Percentiles rank a stretch among this genome's conserved stretches.
phyloP scores from a whole-genome alignment of 2,888 invertebrate species.

The Masnerella sp. region DNA sequence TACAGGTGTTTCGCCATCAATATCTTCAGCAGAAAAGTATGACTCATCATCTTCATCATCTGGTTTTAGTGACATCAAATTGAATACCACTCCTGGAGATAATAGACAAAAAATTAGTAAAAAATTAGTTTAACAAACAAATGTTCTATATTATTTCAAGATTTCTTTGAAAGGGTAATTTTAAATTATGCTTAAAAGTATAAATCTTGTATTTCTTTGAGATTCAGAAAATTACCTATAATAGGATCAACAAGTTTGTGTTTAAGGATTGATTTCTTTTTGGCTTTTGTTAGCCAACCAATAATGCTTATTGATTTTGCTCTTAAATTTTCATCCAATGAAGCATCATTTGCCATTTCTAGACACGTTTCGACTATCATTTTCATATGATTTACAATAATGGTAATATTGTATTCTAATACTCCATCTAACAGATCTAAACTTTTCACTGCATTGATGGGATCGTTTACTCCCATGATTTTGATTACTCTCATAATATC shows the following conservation, averaged over 20 bases:
- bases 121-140: too few species aligned
- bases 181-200: too few species aligned
- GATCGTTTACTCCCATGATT: conserved; percentile 79
- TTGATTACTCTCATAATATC: conserved; percentile 80
- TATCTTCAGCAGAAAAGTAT: conserved; percentile 82
- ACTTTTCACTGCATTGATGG: conserved; percentile 81
- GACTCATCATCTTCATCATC: conserved; percentile 83
- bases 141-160: too few species aligned
- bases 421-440: conserved; percentile 84
- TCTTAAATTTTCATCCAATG: conserved; percentile 81
- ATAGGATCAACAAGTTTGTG: conserved; percentile 84
- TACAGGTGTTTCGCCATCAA: conserved; percentile 82
- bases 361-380: conserved; percentile 83
- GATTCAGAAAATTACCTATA: conserved; percentile 66
- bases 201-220: too few species aligned
- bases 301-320: conserved; percentile 84
- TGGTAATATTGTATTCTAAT: conserved; percentile 81
- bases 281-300: conserved; percentile 83
- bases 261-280: conserved; percentile 86
- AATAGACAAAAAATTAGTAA: too few species aligned
- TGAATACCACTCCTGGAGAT: conserved; percentile 58
- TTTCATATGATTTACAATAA: conserved; percentile 83
- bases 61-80: conserved; percentile 83
- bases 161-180: too few species aligned
- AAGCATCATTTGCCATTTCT: conserved; percentile 80